Evolutionary conservation across 2,888 invertebrate species (phyloP).

Genomic region (Ecdyonurus torrentis): DNA sequence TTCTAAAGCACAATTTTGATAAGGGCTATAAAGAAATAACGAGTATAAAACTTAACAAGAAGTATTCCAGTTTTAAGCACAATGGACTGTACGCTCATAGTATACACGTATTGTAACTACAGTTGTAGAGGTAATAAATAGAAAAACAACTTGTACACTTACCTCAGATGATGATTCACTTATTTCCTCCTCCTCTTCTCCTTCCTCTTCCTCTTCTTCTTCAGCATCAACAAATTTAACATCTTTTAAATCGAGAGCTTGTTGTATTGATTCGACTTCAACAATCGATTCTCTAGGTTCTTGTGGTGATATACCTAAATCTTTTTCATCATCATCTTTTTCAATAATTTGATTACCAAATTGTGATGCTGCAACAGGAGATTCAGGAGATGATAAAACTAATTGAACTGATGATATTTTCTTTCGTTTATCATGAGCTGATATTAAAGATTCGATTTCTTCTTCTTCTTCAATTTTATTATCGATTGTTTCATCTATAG

Average conservation of each 20-base stretch:
- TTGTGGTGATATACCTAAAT: conserved; percentile 14
- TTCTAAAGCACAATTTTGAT: too few relatives aligned
- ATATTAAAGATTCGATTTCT: neutral
- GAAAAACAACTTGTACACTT: too few relatives aligned
- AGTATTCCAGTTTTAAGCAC: neutral
- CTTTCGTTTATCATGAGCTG: neutral
- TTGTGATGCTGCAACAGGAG: neutral
- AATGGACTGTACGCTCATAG: neutral
- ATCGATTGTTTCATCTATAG: too few relatives aligned
- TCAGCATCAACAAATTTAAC: conserved; percentile 39
- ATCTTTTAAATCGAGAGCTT: conserved; percentile 33
- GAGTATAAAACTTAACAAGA: neutral
- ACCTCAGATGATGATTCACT: neutral
- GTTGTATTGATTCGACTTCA: too few relatives aligned
- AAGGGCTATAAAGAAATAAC: neutral
- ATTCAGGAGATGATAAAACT: neutral
- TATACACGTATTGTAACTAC: too few relatives aligned
- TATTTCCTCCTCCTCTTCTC: too few relatives aligned
- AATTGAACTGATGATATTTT: neutral
- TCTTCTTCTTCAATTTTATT: neutral
- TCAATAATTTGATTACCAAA: conserved; percentile 12
- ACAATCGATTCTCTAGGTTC: neutral
- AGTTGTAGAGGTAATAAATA: too few relatives aligned
- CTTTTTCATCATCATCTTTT: conserved; percentile 36
- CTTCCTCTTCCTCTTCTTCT: conserved; percentile 28